Percentiles rank a stretch among this genome's conserved stretches.
Evolutionary conservation across 1,140 invertebrate genomes (phyloP).

Genomic region (Thaumatotibia leucotreta): DNA sequence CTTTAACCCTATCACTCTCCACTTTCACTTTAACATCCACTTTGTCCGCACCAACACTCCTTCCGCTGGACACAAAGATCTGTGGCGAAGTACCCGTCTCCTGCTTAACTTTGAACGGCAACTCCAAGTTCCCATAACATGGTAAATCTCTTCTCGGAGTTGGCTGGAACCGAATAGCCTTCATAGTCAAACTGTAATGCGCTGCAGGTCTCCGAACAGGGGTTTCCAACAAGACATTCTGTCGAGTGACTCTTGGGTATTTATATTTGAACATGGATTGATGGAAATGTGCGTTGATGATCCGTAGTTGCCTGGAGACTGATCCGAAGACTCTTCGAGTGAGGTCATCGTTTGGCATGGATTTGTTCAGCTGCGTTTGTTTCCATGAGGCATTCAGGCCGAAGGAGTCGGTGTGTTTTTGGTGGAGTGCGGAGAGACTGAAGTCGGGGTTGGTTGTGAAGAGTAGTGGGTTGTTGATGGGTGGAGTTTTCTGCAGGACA

Average conservation of each 20-base stretch:
- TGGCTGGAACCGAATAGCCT: constrained; percentile 63
- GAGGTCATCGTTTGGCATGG: constrained; percentile 49
- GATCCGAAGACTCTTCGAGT: constrained; percentile 63
- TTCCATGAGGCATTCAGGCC: constrained; percentile 54
- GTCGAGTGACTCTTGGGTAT: constrained; percentile 65
- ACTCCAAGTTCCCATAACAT: constrained; percentile 70
- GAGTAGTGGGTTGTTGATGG: constrained; percentile 44
- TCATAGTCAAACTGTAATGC: constrained; percentile 50
- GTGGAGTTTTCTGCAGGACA: constrained; percentile 37
- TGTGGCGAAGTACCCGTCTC: constrained; percentile 40
- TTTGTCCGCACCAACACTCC: constrained; percentile 43
- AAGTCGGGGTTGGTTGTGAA: constrained; percentile 28
- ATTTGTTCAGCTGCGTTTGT: constrained; percentile 47
- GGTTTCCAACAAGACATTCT: constrained; percentile 61
- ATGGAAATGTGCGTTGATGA: constrained; percentile 68
- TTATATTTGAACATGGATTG: constrained; percentile 63
- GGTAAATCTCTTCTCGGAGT: constrained; percentile 64
- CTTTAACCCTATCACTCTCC: constrained; percentile 32
- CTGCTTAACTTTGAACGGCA: constrained; percentile 67
- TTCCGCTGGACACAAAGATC: constrained; percentile 43
- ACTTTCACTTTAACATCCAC: constrained; percentile 44
- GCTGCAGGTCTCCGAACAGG: constrained; percentile 44
- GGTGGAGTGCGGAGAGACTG: constrained; percentile 18
- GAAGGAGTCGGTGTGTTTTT: too few relatives aligned
- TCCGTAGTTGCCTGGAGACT: constrained; percentile 59